A percentile compares a stretch with the other conserved stretches of the same genome.
Conservation (phyloP, 2,888 invertebrate genomes). For the Plagodis pulveraria region DNA sequence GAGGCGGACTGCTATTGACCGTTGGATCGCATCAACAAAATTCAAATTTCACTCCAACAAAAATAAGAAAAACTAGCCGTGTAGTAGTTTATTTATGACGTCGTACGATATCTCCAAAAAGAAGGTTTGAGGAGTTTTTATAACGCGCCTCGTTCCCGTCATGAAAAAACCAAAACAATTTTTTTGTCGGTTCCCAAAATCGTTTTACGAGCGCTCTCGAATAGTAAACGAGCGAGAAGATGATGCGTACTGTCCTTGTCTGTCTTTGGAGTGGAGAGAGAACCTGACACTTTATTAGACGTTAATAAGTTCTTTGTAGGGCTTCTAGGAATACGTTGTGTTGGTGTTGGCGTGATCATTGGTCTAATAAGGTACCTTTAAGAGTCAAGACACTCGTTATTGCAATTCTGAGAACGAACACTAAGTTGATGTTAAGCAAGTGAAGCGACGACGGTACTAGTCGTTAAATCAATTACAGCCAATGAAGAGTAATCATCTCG, state of each 20-base stretch:
- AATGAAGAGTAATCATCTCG: constrained; percentile 31
- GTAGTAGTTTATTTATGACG: constrained; percentile 77
- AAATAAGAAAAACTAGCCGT: constrained; percentile 56
- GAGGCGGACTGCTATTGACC: constrained; percentile 47
- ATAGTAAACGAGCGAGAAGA: constrained; percentile 72
- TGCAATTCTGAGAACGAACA: constrained; percentile 51
- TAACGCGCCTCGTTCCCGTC: constrained; percentile 48
- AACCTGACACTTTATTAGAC: constrained; percentile 65
- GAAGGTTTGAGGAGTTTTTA: constrained; percentile 57
- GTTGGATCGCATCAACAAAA: constrained; percentile 63
- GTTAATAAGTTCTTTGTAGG: constrained; percentile 65
- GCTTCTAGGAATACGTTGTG: constrained; percentile 67
- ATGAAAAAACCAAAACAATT: constrained; percentile 81
- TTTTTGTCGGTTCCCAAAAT: constrained; percentile 72
- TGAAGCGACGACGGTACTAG: constrained; percentile 20
- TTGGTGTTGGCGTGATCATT: constrained; percentile 49
- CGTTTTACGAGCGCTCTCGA: constrained; percentile 79
- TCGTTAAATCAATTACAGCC: constrained; percentile 35
- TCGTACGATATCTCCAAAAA: constrained; percentile 73
- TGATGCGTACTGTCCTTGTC: constrained; percentile 46
- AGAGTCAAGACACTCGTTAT: constrained; percentile 42
- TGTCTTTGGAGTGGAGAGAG: constrained; percentile 52
- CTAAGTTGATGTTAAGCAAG: constrained; percentile 44
- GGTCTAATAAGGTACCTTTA: constrained; percentile 56
- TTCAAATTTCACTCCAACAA: constrained; percentile 60